Conservation (phyloP, 2,797 vertebrate genomes). For the Pterois miles region DNA sequence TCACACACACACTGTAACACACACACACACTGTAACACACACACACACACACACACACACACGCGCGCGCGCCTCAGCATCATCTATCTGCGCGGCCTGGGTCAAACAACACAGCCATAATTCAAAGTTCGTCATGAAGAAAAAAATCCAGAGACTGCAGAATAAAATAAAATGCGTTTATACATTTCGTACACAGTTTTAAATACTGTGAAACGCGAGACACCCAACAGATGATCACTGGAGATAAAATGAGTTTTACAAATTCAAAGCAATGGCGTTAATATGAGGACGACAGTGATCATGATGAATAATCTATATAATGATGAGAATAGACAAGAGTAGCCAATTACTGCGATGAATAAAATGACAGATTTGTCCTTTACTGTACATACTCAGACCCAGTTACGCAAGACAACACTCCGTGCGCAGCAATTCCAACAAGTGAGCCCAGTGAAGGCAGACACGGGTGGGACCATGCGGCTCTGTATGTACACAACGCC, state of each 20-base stretch:
- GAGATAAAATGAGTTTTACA: conserved; percentile 1
- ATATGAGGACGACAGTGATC: not conserved
- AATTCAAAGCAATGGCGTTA: conserved; percentile 18
- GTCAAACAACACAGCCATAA: conserved; percentile 36
- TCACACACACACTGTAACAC: conserved; percentile 38
- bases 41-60: conserved; percentile 33
- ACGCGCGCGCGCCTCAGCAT: conserved; percentile 19
- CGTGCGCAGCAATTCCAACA: conserved; percentile 21
- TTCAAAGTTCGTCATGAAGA: not conserved
- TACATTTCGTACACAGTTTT: not conserved
- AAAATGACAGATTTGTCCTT: conserved; percentile 6
- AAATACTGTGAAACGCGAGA: conserved; percentile 6
- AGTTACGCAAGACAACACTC: not conserved
- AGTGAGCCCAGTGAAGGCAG: conserved; percentile 24
- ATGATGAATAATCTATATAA: not conserved
- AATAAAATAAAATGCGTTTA: not conserved
- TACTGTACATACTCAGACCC: not conserved
- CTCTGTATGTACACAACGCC: conserved; percentile 1
- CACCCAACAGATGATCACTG: not conserved
- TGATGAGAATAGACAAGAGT: not conserved
- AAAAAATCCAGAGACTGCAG: not conserved
- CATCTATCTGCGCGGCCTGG: conserved; percentile 32
- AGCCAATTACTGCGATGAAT: not conserved
- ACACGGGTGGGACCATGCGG: conserved; percentile 18
- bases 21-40: conserved; percentile 32